phyloP scores from a whole-genome alignment of 2,797 vertebrate species.

The Aeoliscus strigatus region DNA sequence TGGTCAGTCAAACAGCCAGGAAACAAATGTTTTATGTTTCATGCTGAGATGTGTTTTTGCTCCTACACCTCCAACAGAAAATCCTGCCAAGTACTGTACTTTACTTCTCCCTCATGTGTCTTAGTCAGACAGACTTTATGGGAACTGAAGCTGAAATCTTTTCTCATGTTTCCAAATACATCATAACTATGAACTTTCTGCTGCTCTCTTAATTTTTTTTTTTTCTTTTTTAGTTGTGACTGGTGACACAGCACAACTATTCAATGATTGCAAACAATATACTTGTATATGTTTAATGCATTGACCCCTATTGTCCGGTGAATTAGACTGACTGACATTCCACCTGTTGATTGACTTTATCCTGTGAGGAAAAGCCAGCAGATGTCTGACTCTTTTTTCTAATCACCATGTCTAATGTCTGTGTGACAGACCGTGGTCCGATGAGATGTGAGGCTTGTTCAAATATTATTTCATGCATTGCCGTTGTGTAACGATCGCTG shows the following conservation, averaged over 20 bases:
- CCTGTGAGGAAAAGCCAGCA: not conserved
- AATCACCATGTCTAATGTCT: slow-evolving; percentile 19
- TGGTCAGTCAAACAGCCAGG: slow-evolving; percentile 32
- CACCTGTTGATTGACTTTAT: slow-evolving; percentile 23
- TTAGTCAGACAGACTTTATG: slow-evolving; percentile 37
- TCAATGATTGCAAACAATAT: no score
- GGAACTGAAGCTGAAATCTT: slow-evolving; percentile 23
- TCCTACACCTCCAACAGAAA: slow-evolving; percentile 24
- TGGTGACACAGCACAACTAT: no score
- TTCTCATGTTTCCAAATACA: slow-evolving; percentile 23
- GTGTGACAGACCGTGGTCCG: slow-evolving; percentile 20
- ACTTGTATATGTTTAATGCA: no score
- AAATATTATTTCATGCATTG: slow-evolving; percentile 53
- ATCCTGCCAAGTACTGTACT: slow-evolving; percentile 25
- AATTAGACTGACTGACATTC: slow-evolving; percentile 8
- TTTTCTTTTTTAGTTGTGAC: no score
- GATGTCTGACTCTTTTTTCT: slow-evolving; percentile 11
- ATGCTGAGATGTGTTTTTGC: no score
- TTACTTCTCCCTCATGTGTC: slow-evolving; percentile 17
- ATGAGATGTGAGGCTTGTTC: slow-evolving; percentile 20
- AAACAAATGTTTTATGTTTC: no score
- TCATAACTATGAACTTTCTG: no score
- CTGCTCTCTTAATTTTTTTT: no score
- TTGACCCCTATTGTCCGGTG: no score
- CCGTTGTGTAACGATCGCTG: slow-evolving; percentile 63